Percentiles rank a stretch among this genome's conserved stretches.
Conservation (phyloP, 2,797 vertebrate species). For the Eulemur albifrons region DNA sequence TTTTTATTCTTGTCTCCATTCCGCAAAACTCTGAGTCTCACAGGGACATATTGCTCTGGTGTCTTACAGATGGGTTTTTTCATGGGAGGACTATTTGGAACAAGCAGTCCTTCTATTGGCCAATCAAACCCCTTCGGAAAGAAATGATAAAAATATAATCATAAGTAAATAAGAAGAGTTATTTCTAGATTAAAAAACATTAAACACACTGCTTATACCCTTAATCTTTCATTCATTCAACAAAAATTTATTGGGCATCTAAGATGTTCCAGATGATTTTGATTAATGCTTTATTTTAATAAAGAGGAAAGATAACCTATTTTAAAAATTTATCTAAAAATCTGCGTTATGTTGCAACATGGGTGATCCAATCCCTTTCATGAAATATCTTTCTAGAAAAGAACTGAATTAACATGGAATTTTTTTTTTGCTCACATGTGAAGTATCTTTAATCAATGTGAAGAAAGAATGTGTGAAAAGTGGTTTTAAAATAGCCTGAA, state of each 20-base stretch:
- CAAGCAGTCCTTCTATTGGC: constrained; percentile 75
- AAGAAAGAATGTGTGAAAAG: constrained; percentile 78
- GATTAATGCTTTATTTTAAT: background rate
- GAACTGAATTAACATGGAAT: background rate
- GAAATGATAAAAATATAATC: constrained; percentile 23
- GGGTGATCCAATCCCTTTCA: background rate
- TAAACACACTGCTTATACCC: background rate
- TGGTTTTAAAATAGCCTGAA: constrained; percentile 76
- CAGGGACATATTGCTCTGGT: background rate
- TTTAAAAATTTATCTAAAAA: background rate
- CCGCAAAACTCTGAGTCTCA: constrained; percentile 71
- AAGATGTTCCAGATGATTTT: background rate
- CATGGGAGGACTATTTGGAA: constrained; percentile 72
- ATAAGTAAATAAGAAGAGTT: background rate
- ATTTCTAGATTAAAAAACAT: background rate
- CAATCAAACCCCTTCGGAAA: constrained; percentile 73
- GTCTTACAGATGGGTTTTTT: constrained; percentile 58
- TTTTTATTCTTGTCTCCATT: constrained; percentile 68
- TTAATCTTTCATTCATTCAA: background rate
- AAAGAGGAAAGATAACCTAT: background rate
- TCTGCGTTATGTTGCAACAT: background rate
- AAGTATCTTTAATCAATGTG: constrained; percentile 81
- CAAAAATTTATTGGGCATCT: background rate
- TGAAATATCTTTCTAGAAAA: background rate
- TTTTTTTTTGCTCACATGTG: constrained; percentile 69